Evolutionary conservation across 2,797 vertebrate genomes (phyloP).

Genomic region (Salmo trutta): DNA sequence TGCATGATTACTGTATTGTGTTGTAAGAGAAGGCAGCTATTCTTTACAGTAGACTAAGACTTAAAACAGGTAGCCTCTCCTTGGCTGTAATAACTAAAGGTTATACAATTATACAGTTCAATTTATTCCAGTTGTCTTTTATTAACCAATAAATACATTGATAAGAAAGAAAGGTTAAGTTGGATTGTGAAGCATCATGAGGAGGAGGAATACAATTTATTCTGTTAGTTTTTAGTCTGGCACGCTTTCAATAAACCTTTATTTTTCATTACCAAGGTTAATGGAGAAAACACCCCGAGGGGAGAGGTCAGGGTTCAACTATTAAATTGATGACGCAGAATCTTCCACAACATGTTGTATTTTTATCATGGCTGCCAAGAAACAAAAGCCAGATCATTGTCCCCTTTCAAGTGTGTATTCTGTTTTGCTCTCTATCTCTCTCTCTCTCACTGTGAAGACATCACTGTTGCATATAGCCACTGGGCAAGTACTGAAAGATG

Average conservation of each 20-base stretch:
- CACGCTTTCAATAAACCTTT: conserved; percentile 26
- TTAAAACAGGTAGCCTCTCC: conserved; percentile 33
- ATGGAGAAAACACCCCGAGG: conserved; percentile 43
- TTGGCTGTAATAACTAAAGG: conserved; percentile 27
- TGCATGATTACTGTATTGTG: background rate
- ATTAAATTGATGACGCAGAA: conserved; percentile 74
- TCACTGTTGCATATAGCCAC: conserved; percentile 91
- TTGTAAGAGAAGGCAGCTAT: background rate
- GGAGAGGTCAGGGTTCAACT: conserved; percentile 66
- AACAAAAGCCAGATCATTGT: conserved; percentile 63
- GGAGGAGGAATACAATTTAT: conserved; percentile 14
- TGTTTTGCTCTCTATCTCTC: conserved; percentile 63
- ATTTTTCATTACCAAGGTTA: conserved; percentile 48
- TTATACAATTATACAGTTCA: conserved; percentile 44
- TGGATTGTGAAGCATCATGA: conserved; percentile 37
- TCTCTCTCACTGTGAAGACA: conserved; percentile 80
- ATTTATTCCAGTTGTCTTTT: conserved; percentile 41
- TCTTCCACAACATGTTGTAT: conserved; percentile 61
- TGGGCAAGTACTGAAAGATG: conserved; percentile 88
- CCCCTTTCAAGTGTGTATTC: conserved; percentile 75
- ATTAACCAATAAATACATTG: conserved; percentile 47
- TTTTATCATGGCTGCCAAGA: conserved; percentile 62
- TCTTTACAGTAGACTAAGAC: conserved; percentile 48
- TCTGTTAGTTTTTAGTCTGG: conserved; percentile 29
- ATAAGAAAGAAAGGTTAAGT: conserved; percentile 40